phyloP scores from a whole-genome alignment of 2,113 vertebrate genomes.

The Hydrochoerus hydrochaeris region DNA sequence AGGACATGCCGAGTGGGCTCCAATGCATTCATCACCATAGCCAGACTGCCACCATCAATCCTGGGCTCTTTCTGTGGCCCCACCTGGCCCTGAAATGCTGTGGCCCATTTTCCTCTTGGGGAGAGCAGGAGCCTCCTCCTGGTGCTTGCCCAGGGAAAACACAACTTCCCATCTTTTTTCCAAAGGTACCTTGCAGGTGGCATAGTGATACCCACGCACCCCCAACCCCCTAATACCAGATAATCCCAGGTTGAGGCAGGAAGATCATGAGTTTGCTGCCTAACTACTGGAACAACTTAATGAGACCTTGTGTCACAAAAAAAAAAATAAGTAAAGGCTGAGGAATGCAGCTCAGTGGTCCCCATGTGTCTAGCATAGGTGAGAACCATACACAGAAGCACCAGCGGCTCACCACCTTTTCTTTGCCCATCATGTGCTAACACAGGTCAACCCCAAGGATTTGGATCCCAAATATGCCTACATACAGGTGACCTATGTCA shows the following conservation, averaged over 20 bases:
- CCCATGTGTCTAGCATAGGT: neutral
- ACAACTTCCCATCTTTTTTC: neutral
- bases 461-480: conserved; percentile 97
- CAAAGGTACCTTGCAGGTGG: neutral
- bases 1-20: too few relatives aligned
- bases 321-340: neutral
- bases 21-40: rapidly evolving
- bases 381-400: neutral
- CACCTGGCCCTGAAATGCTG: neutral
- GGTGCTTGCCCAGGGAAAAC: neutral
- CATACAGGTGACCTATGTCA: conserved; percentile 97
- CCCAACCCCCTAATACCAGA: neutral
- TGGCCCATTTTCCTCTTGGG: neutral
- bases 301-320: neutral
- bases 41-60: neutral
- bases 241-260: neutral
- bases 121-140: neutral
- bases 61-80: too few relatives aligned
- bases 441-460: conserved; percentile 97
- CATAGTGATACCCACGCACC: neutral
- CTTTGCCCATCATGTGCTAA: neutral
- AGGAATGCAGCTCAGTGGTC: neutral
- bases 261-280: neutral
- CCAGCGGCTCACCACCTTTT: neutral
- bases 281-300: neutral